Conservation (phyloP, 2,113 vertebrate species). For the Podarcis muralis region DNA sequence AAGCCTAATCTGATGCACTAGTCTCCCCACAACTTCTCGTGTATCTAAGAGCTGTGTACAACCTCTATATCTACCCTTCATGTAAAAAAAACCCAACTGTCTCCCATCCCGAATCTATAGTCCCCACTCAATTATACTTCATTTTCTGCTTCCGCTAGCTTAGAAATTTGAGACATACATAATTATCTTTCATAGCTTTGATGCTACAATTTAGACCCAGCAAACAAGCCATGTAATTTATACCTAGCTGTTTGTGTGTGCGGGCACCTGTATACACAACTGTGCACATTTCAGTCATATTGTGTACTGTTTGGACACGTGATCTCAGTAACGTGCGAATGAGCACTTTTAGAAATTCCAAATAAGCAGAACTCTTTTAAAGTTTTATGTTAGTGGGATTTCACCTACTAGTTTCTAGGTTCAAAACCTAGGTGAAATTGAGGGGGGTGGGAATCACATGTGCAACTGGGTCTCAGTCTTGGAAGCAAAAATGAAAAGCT, state of each 20-base stretch:
- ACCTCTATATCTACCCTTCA: slow-evolving; percentile 67
- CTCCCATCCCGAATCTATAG: not conserved
- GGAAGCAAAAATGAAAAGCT: too few relatives aligned
- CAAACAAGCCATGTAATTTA: not conserved
- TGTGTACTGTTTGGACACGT: not conserved
- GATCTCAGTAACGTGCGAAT: not conserved
- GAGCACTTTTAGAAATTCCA: not conserved
- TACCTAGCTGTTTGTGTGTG: not conserved
- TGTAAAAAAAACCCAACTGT: slow-evolving; percentile 28
- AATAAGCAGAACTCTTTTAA: not conserved
- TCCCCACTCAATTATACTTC: too few relatives aligned
- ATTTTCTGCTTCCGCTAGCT: not conserved
- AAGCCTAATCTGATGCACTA: not conserved
- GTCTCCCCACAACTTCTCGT: not conserved
- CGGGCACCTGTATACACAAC: too few relatives aligned
- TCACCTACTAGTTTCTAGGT: not conserved
- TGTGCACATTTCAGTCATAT: not conserved
- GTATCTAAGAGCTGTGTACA: not conserved
- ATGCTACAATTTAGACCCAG: not conserved
- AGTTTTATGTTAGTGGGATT: not conserved
- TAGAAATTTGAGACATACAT: not conserved
- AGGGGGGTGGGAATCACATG: not conserved
- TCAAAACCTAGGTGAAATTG: not conserved
- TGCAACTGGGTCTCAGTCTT: not conserved
- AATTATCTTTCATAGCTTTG: not conserved